A percentile compares a stretch with the other conserved stretches of the same genome.
Evolutionary conservation across 2,888 invertebrate genomes (phyloP).

Genomic region (Caenorhabditis sp.): DNA sequence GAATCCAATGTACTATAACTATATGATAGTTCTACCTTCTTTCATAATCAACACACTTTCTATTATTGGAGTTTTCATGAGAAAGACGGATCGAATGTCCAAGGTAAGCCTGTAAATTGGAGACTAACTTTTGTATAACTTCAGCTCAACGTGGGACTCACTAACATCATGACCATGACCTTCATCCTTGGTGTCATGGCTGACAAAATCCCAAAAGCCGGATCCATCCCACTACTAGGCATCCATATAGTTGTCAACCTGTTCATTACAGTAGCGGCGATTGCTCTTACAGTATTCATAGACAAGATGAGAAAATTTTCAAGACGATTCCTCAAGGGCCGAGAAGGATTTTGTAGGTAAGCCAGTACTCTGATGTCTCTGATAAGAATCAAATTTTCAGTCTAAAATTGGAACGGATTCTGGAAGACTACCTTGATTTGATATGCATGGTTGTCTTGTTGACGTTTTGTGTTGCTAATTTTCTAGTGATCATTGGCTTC

Average conservation of each 20-base stretch:
- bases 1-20: slow-evolving; percentile 53
- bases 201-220: slow-evolving; percentile 36
- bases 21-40: slow-evolving; percentile 7
- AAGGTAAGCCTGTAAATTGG: neutral
- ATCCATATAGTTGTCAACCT: slow-evolving; percentile 43
- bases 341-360: neutral
- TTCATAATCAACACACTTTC: slow-evolving; percentile 51
- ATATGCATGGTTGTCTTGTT: slow-evolving; percentile 11
- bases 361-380: no score
- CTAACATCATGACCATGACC: slow-evolving; percentile 6
- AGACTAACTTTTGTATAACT: neutral
- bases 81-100: slow-evolving; percentile 42
- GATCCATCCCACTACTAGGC: slow-evolving; percentile 38
- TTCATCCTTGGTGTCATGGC: slow-evolving; percentile 10
- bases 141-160: slow-evolving; percentile 50
- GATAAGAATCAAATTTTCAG: slow-evolving; percentile 21
- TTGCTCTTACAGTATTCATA: slow-evolving; percentile 10
- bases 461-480: slow-evolving; percentile 9
- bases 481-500: slow-evolving; percentile 28
- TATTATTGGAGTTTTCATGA: slow-evolving; percentile 50
- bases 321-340: neutral
- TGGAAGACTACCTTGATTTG: slow-evolving; percentile 20
- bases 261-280: slow-evolving; percentile 43
- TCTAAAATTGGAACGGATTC: slow-evolving; percentile 15
- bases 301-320: neutral